Base-by-base conservation (phyloP, 2,888 invertebrate species). In the Ptilodon capucinus region DNA sequence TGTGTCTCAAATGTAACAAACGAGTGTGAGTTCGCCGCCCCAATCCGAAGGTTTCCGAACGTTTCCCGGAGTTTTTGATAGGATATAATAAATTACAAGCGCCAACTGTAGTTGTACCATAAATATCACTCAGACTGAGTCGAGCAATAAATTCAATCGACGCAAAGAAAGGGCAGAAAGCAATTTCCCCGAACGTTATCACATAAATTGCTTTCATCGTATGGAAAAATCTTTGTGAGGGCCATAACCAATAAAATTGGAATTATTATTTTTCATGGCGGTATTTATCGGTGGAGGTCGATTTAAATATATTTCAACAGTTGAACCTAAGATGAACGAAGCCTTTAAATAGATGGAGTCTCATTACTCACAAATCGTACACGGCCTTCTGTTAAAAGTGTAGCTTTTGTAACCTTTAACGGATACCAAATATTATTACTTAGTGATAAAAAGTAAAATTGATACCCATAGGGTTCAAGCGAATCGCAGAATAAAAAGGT, bases 181-280 rank as follows among this genome's bases (percentile, higher is more conserved):
- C 88, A 86, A 86, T 88, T 86, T 86, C 73, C 83, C 68, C 57
- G 63, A 74, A 73, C 85, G 86, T 84, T 88, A 87, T 87, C 87
- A 76, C 82, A 85, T 85, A 88, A 86, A 88, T 88, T 86, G 86
- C 77, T 81, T 84, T 79, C 76, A 74, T 79, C 84, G 82, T 86
- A 86, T 87, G 86, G 83, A 83, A 84, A 86, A 86, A 84, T 81
- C 82, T 77, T 77, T 77, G 83, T 82, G 78, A 81, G 81, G 80
- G 81, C 83, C 79, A 81, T 71, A 71, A 64, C 71, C 71, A 79
- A 84, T 81, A 80, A 81, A 80, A 79, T 57, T 61, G 58, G 68
- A 70, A 79, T 65, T 60, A 78, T 81, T 75, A 79, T 79, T 76
- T 63, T 39, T 30, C 25, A 39, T 44, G 13, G n/a, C 18, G 17